Conservation (phyloP, 2,888 invertebrate genomes). For the Agrochola circellaris region DNA sequence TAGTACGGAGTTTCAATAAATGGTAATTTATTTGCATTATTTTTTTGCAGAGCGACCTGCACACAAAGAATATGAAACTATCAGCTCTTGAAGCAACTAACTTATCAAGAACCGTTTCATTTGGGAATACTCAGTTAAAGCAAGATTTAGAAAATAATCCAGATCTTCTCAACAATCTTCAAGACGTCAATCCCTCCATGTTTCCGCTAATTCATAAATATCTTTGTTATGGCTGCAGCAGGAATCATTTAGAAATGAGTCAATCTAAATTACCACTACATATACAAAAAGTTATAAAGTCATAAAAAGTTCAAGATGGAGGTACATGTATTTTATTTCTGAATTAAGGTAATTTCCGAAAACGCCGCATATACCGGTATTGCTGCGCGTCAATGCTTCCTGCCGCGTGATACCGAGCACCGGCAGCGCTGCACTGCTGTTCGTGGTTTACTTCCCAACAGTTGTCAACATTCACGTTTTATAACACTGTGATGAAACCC, state of each 20-base stretch:
- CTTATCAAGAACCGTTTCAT: conserved; percentile 89
- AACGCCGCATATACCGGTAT: too few relatives aligned
- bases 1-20: not conserved
- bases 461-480: too few relatives aligned
- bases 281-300: conserved; percentile 34
- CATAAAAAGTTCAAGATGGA: conserved; percentile 10
- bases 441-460: too few relatives aligned
- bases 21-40: conserved; percentile 33
- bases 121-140: conserved; percentile 55
- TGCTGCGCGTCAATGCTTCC: too few relatives aligned
- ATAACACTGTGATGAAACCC: too few relatives aligned
- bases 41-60: conserved; percentile 88
- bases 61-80: conserved; percentile 79
- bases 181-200: conserved; percentile 68
- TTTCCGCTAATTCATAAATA: conserved; percentile 79
- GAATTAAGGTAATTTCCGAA: not conserved
- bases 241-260: conserved; percentile 79
- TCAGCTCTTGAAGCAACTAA: conserved; percentile 91
- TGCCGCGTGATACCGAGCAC: too few relatives aligned
- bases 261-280: conserved; percentile 63
- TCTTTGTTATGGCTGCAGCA: conserved; percentile 85
- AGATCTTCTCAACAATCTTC: conserved; percentile 41
- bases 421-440: too few relatives aligned
- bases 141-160: conserved; percentile 43
- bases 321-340: not conserved